Evolutionary conservation across 1,140 invertebrate species (phyloP).

Genomic region (Musca vetustissima): DNA sequence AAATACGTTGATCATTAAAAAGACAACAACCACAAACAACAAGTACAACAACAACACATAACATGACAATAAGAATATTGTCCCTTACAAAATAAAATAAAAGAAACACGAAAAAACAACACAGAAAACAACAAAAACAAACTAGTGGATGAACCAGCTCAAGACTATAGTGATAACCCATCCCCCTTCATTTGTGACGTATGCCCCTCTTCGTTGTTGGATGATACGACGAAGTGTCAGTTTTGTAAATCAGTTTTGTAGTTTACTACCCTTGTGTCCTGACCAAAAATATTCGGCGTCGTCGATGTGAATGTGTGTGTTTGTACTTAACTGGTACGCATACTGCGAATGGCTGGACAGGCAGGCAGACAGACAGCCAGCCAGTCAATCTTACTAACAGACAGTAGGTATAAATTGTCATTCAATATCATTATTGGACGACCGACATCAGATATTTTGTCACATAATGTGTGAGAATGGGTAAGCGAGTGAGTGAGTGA

Average conservation of each 20-base stretch:
- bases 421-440: constrained; percentile 15
- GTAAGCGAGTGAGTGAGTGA: background rate
- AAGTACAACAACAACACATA: background rate
- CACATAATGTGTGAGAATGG: background rate
- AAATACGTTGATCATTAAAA: too few species aligned
- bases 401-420: background rate
- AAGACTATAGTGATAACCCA: background rate
- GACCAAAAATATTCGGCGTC: background rate
- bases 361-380: too few species aligned
- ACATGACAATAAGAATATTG: constrained; percentile 11
- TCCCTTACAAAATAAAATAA: background rate
- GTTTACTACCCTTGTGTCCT: background rate
- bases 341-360: too few species aligned
- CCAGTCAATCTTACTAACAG: background rate
- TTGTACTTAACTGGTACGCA: background rate
- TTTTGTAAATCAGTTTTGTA: constrained; percentile 10
- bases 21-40: too few species aligned
- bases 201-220: background rate
- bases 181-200: background rate
- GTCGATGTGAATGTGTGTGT: background rate
- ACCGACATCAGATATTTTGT: constrained; percentile 12
- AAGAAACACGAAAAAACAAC: background rate
- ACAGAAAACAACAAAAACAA: constrained; percentile 2
- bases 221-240: background rate
- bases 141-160: constrained; percentile 4